phyloP scores from a whole-genome alignment of 2,113 vertebrate species.

The Dicaeum eximium region DNA sequence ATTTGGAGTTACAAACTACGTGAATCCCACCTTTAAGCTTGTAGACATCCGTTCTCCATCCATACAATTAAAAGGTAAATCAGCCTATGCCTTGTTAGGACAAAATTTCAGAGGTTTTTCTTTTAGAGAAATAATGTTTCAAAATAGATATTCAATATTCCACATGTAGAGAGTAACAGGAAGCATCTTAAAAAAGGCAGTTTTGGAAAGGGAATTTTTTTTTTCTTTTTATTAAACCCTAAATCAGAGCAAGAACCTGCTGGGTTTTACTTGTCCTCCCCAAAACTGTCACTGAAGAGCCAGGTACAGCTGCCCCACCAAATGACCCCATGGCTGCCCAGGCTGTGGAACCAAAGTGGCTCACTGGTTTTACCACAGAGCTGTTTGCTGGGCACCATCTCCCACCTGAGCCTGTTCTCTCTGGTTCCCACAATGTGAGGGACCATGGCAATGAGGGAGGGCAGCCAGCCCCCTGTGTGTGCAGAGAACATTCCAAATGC shows the following conservation, averaged over 20 bases:
- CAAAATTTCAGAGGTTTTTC: not conserved
- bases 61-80: not conserved
- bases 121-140: not conserved
- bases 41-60: not conserved
- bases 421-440: not conserved
- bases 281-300: not conserved
- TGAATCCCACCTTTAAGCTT: not conserved
- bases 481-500: not conserved
- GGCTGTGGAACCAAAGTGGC: not conserved
- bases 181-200: not conserved
- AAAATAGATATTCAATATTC: not conserved
- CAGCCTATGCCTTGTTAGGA: not conserved
- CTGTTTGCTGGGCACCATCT: not conserved
- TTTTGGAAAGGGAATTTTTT: not conserved
- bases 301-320: not conserved
- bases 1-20: not conserved
- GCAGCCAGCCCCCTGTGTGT: not conserved
- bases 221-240: not conserved
- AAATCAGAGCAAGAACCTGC: not conserved
- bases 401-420: not conserved
- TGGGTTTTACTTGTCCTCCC: not conserved
- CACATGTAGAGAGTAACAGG: not conserved
- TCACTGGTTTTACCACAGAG: not conserved
- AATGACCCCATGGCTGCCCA: not conserved
- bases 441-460: not conserved